Conservation (phyloP, 2,888 invertebrate species). For the Athrips mouffetella region DNA sequence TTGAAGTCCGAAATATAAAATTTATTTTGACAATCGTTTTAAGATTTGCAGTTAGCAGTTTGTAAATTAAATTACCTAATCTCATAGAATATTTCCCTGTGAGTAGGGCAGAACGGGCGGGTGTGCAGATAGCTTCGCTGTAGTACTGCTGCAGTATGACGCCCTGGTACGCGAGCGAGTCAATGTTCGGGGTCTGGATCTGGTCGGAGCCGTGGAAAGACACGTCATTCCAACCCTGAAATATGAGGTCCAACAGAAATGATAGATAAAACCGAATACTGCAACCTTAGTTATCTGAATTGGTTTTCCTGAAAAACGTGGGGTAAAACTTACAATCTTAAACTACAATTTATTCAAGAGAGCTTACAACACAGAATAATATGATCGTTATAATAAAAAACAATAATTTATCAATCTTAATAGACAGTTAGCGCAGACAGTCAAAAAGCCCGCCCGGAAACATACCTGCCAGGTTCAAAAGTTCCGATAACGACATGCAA, state of each 20-base stretch:
- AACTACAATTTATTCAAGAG: too few species aligned
- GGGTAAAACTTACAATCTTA: too few species aligned
- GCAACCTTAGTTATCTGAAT: too few species aligned
- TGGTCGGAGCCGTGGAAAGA: slow-evolving; percentile 93
- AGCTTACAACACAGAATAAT: too few species aligned
- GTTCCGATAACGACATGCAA: too few species aligned
- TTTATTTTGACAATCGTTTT: neutral
- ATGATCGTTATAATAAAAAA: too few species aligned
- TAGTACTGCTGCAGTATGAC: slow-evolving; percentile 92
- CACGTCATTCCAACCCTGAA: slow-evolving; percentile 94
- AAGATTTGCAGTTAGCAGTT: neutral
- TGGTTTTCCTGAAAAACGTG: too few species aligned
- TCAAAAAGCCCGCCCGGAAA: too few species aligned
- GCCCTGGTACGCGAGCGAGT: slow-evolving; percentile 90
- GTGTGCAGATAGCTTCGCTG: slow-evolving; percentile 90
- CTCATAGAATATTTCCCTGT: slow-evolving; percentile 94
- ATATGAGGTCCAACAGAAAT: neutral
- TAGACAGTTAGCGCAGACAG: too few species aligned
- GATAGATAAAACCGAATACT: neutral
- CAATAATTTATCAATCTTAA: too few species aligned
- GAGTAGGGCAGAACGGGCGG: slow-evolving; percentile 88
- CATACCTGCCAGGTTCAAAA: too few species aligned
- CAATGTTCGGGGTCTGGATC: slow-evolving; percentile 94
- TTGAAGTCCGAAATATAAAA: neutral
- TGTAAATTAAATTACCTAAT: slow-evolving; percentile 81